Conservation (phyloP, 2,888 invertebrate genomes). For the Rhagonycha fulva region DNA sequence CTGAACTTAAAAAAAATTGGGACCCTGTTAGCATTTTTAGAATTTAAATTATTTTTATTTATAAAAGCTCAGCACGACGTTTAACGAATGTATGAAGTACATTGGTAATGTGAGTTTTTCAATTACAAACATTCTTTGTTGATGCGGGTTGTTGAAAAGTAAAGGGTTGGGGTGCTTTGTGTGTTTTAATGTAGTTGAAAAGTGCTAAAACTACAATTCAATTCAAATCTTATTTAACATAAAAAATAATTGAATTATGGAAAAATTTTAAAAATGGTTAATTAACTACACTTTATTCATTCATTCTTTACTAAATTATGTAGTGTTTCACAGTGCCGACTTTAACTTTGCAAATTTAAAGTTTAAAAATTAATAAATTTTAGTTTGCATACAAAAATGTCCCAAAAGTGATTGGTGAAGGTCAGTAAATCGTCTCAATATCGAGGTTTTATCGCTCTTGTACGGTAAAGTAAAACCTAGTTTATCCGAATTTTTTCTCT, state of each 20-base stretch:
- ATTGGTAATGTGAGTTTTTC: neutral
- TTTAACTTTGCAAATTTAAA: no score
- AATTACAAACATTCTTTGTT: neutral
- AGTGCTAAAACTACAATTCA: neutral
- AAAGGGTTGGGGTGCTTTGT: neutral
- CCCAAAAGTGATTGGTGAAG: no score
- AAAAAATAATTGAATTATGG: neutral
- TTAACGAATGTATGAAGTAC: neutral
- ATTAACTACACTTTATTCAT: no score
- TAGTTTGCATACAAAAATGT: no score
- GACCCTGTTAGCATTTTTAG: neutral
- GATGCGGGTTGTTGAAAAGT: neutral
- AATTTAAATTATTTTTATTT: neutral
- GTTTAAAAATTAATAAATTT: no score
- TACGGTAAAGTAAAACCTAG: no score
- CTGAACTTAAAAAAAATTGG: neutral
- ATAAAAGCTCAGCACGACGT: neutral
- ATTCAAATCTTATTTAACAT: neutral
- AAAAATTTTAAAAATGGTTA: neutral
- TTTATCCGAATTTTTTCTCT: no score
- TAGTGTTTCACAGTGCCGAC: no score
- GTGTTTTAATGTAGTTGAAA: neutral
- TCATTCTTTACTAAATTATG: no score
- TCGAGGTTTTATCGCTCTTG: no score
- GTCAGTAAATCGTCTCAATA: no score